phyloP scores from a whole-genome alignment of 2,888 invertebrate species.

The Tuta absoluta region DNA sequence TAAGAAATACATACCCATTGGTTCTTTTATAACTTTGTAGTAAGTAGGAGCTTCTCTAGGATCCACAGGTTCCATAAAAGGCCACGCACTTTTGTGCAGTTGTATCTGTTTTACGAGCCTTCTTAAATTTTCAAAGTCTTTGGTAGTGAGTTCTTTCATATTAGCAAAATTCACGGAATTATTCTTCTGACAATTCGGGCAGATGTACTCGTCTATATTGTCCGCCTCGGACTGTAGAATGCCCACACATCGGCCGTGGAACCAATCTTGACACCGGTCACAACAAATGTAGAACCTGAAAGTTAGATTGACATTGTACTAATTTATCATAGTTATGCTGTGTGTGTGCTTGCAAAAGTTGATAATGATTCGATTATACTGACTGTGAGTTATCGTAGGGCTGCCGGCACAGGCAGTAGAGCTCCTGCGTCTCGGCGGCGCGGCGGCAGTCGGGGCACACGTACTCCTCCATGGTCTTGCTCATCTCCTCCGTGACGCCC shows the following conservation, averaged over 20 bases:
- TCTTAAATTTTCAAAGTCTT: slow-evolving; percentile 91
- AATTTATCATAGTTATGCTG: too few species aligned
- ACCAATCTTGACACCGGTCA: slow-evolving; percentile 99
- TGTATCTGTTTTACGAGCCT: slow-evolving; percentile 94
- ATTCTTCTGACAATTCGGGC: slow-evolving; percentile 96
- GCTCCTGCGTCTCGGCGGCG: slow-evolving; percentile 92
- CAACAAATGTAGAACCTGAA: slow-evolving; percentile 98
- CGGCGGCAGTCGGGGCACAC: slow-evolving; percentile 92
- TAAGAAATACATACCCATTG: slow-evolving; percentile 89
- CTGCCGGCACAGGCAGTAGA: slow-evolving; percentile 97
- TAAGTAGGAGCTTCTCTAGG: slow-evolving; percentile 98
- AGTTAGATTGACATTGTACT: background rate
- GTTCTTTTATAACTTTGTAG: slow-evolving; percentile 96
- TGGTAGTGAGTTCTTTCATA: slow-evolving; percentile 89
- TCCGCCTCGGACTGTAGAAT: slow-evolving; percentile 96
- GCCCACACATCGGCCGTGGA: slow-evolving; percentile 98
- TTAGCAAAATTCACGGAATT: slow-evolving; percentile 94
- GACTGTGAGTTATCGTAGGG: slow-evolving; percentile 99
- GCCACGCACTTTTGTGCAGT: slow-evolving; percentile 98
- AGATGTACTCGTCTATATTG: slow-evolving; percentile 97
- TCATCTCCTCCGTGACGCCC: slow-evolving; percentile 94
- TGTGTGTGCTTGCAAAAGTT: background rate
- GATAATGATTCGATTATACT: slow-evolving; percentile 56
- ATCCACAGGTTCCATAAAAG: slow-evolving; percentile 98
- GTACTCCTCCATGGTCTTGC: slow-evolving; percentile 94